Base-by-base conservation (phyloP, 2,113 vertebrate genomes). In the Engraulis encrasicolus region DNA sequence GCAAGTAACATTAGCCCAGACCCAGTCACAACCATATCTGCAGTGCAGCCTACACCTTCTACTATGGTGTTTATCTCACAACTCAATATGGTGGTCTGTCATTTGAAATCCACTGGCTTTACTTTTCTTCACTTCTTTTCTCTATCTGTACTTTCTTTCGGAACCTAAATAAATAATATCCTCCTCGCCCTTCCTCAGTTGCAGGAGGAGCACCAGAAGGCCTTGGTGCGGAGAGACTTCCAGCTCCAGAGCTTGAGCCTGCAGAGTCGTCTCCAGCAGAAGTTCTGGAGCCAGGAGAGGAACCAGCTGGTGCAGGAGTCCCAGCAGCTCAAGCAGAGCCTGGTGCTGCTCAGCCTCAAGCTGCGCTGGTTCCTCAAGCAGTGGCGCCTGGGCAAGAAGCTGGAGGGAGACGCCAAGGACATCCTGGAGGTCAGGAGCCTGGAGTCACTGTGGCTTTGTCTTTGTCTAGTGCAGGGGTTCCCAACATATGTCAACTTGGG, bases 321-420 rank as follows among this genome's bases (percentile, higher is more conserved):
- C 0, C 97, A 98, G 89, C 98, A 99, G 90, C 97, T 99, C 88
- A 97, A 97, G 90, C 97, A 99, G 90, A 96, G 95, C 84, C 96
- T 99, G 85, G 89, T 99, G 50, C 93, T 99, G 87, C 96, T 99
- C 91, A 98, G 97, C 92, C 97, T 99, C 94, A 99, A 99, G 86
- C 96, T 99, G n/a, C 96, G 97, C 89, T 99, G 98, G 96, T 98
- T 99, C 91, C 96, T 99, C 91, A 99, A 98, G 89, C 94, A 96
- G 84, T 99, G 98, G 98, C 94, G 97, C 82, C 95, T 97, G 88
- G 97, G 98, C 91, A 96, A 96, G 91, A 92, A 95, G 86, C 93
- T 97, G 90, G 96, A 97, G 89, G 94, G 85, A 0, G 96, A 98
- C 78, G 95, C 95, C 84, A 96, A 97, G 85, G 97, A 98, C 88